These are phyloP conservation scores for Haliclystus octoradiatus DNA, from an alignment of 30 jellyfish, hydroid and myxozoan species.

Conservation along the genomic window DNA sequence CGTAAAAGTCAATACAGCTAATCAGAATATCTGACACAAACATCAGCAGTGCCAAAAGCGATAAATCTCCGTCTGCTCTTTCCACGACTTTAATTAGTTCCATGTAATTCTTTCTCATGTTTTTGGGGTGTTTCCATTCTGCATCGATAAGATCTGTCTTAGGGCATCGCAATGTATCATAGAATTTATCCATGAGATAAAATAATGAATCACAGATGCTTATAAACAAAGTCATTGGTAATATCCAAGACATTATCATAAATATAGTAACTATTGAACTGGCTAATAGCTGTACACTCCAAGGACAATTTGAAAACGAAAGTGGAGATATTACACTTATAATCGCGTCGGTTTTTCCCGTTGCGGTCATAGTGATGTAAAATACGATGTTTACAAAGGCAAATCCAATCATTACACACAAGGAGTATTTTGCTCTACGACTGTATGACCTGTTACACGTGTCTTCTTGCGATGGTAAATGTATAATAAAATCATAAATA, in stretches of 20 bases:
- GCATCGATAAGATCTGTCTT: not conserved
- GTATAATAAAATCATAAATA: not conserved
- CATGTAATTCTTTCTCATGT: not conserved
- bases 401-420: not conserved
- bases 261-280: not conserved
- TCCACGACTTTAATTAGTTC: not conserved
- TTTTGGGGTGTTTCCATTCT: not conserved
- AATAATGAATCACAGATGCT: not conserved
- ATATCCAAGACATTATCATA: not conserved
- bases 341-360: not conserved
- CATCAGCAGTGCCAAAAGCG: not conserved
- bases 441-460: not conserved
- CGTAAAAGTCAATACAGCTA: not conserved
- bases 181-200: not conserved
- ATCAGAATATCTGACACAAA: not conserved
- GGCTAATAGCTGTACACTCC: too few species aligned
- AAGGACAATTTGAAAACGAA: too few species aligned
- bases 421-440: not conserved
- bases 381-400: not conserved
- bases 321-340: not conserved
- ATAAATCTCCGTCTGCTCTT: not conserved
- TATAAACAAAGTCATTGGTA: not conserved
- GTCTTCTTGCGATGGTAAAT: not conserved
- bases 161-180: not conserved
- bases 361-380: not conserved